These are phyloP conservation scores for Propithecus coquereli DNA, from an alignment of 2,113 vertebrate species.

Conservation along the genomic window DNA sequence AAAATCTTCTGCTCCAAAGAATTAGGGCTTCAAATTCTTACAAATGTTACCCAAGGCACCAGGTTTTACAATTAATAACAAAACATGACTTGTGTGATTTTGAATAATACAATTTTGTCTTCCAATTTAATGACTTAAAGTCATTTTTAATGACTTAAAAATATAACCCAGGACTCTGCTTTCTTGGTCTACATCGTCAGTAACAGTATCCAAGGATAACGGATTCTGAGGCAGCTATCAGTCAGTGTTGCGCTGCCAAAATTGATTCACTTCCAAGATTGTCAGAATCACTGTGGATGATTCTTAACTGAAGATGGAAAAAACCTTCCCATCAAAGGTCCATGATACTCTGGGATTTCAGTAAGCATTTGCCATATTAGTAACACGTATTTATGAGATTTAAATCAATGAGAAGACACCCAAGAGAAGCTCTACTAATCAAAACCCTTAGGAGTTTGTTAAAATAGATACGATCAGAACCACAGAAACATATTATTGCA, in stretches of 20 bases:
- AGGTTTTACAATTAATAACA: not conserved
- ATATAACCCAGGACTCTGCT: not conserved
- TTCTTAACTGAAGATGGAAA: not conserved
- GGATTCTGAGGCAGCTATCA: not conserved
- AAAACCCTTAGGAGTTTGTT: not conserved
- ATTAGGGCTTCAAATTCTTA: not conserved
- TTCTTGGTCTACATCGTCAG: not conserved
- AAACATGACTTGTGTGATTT: not conserved
- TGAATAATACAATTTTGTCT: constrained; percentile 4
- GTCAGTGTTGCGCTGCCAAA: not conserved
- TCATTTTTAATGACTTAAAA: not conserved
- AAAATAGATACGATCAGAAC: not conserved
- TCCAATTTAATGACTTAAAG: not conserved
- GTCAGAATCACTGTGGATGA: not conserved
- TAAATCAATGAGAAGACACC: not conserved
- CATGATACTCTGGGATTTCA: not conserved
- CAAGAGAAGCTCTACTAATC: not conserved
- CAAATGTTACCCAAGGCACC: not conserved
- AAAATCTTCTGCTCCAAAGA: not conserved
- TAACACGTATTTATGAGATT: not conserved
- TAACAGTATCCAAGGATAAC: not conserved
- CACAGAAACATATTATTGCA: not conserved
- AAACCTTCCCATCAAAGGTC: not conserved
- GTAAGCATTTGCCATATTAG: not conserved
- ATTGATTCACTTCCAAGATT: not conserved